Evolutionary conservation across 2,797 vertebrate genomes (phyloP).

Genomic region (Octomys mimax): DNA sequence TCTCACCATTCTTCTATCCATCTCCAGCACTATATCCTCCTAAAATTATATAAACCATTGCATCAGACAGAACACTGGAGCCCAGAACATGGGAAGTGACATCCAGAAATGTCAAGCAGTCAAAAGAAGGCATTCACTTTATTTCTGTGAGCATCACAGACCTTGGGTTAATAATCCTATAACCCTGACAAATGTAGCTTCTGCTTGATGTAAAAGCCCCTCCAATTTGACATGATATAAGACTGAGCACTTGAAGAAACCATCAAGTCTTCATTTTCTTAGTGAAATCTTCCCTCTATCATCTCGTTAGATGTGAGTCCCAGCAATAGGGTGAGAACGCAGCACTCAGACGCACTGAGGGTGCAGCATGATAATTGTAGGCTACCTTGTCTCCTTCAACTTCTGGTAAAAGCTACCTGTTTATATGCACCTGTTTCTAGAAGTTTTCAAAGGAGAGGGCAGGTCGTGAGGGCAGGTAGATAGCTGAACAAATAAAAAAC

Average conservation of each 20-base stretch:
- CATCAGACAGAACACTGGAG: conserved; percentile 43
- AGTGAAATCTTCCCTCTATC: conserved; percentile 86
- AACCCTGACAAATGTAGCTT: conserved; percentile 64
- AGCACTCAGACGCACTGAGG: conserved; percentile 77
- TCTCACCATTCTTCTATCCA: not conserved
- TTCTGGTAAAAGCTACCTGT: conserved; percentile 79
- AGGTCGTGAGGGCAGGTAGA: conserved; percentile 12
- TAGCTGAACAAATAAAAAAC: conserved; percentile 86
- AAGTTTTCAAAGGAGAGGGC: conserved; percentile 76
- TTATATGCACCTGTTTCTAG: conserved; percentile 80
- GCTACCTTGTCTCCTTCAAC: conserved; percentile 84
- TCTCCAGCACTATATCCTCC: not conserved
- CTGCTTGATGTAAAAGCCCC: conserved; percentile 80
- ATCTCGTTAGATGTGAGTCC: conserved; percentile 86
- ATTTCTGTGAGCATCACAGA: conserved; percentile 46
- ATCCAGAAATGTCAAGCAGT: conserved; percentile 68
- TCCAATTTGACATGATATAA: conserved; percentile 86
- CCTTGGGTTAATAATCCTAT: not conserved
- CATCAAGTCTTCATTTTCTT: conserved; percentile 88
- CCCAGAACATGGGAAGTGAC: not conserved
- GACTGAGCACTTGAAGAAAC: conserved; percentile 82
- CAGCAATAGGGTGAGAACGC: conserved; percentile 81
- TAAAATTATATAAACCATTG: not conserved
- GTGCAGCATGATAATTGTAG: conserved; percentile 79
- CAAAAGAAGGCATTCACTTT: conserved; percentile 72